Conservation (phyloP, 2,797 vertebrate genomes). For the Choloepus didactylus region DNA sequence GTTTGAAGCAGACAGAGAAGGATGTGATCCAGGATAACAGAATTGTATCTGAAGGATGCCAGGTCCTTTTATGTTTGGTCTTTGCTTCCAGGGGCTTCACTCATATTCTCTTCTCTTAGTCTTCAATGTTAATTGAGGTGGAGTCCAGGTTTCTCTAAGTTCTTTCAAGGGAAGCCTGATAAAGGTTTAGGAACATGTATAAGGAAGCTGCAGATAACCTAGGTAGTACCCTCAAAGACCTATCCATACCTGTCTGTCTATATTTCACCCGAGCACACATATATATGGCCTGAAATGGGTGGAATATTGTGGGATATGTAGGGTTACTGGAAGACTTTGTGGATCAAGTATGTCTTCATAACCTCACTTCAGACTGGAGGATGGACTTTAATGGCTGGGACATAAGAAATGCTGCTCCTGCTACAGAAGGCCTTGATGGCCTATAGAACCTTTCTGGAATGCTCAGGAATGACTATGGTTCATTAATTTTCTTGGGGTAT, state of each 20-base stretch:
- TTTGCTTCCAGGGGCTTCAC: background rate
- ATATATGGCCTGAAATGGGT: background rate
- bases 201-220: background rate
- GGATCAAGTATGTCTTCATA: background rate
- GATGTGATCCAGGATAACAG: background rate
- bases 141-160: background rate
- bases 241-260: background rate
- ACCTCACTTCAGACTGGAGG: background rate
- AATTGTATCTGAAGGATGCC: background rate
- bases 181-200: background rate
- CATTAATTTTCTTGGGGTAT: too few species aligned
- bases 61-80: background rate
- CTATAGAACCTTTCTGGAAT: background rate
- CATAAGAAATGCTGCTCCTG: background rate
- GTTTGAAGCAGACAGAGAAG: background rate
- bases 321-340: background rate
- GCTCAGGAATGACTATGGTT: too few species aligned
- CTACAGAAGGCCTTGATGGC: background rate
- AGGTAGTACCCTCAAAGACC: background rate
- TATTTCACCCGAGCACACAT: background rate
- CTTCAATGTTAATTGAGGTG: background rate
- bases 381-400: background rate
- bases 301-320: background rate
- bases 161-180: conserved; percentile 9
- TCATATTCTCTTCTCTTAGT: background rate